Conservation (phyloP, 2,797 vertebrate genomes). For the Scyliorhinus canicula region DNA sequence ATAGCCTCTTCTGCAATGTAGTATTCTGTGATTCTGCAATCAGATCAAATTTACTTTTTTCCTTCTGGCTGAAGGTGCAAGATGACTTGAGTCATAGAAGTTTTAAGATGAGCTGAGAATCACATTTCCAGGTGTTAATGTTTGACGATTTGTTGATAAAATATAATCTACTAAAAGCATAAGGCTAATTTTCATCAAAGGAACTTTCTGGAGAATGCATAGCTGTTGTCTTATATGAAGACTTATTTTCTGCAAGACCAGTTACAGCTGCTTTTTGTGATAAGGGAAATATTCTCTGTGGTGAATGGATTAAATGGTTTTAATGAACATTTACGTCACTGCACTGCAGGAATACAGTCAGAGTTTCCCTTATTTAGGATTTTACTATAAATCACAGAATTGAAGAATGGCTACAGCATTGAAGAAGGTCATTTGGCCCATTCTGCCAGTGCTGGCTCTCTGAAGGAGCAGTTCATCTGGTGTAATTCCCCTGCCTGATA, state of each 20-base stretch:
- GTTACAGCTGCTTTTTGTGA: background rate
- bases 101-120: background rate
- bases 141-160: background rate
- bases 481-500: too few species aligned
- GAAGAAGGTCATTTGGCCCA: too few species aligned
- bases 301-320: background rate
- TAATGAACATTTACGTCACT: background rate
- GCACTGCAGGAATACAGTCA: background rate
- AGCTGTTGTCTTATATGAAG: background rate
- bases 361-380: background rate
- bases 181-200: background rate
- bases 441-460: too few species aligned
- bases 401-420: too few species aligned
- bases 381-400: background rate
- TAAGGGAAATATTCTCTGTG: background rate
- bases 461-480: too few species aligned
- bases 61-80: background rate
- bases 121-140: background rate
- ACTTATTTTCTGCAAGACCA: background rate
- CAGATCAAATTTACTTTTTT: background rate
- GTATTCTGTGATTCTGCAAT: too few species aligned
- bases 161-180: background rate
- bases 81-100: background rate
- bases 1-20: too few species aligned
- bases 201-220: background rate